Conservation (phyloP, 2,797 vertebrate genomes). For the Poecilia wingei region DNA sequence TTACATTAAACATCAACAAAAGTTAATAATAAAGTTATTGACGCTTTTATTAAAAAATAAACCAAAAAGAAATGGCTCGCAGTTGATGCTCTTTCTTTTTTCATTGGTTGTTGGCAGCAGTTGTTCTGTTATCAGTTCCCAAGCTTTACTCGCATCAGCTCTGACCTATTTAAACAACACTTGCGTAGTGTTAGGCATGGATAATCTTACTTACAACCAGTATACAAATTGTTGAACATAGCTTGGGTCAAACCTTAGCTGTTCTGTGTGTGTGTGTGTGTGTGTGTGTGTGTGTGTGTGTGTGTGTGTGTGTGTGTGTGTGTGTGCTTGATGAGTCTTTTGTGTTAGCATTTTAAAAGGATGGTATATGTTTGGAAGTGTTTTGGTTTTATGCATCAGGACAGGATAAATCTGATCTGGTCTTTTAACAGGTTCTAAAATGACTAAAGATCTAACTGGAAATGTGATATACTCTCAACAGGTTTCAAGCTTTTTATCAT, state of each 20-base stretch:
- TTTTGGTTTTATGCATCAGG: neutral
- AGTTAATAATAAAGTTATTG: neutral
- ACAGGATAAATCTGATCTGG: neutral
- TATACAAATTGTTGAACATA: neutral
- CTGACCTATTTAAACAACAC: neutral
- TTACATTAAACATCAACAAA: neutral
- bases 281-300: slow-evolving; percentile 22
- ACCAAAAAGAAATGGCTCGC: neutral
- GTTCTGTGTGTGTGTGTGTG: neutral
- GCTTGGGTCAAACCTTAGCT: slow-evolving; percentile 12
- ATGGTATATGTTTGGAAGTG: neutral
- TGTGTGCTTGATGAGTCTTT: slow-evolving; percentile 13
- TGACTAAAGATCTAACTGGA: neutral
- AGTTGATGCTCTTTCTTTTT: neutral
- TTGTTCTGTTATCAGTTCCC: neutral
- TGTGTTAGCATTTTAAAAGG: neutral
- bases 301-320: slow-evolving; percentile 1
- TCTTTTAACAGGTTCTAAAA: neutral
- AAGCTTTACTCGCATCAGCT: neutral
- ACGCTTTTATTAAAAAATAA: neutral
- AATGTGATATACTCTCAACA: neutral
- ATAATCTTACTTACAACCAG: neutral
- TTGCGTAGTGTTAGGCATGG: neutral
- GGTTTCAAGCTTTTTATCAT: neutral
- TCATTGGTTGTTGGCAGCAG: neutral